Conservation (phyloP, 2,888 invertebrate genomes). For the Charanyca ferruginea region DNA sequence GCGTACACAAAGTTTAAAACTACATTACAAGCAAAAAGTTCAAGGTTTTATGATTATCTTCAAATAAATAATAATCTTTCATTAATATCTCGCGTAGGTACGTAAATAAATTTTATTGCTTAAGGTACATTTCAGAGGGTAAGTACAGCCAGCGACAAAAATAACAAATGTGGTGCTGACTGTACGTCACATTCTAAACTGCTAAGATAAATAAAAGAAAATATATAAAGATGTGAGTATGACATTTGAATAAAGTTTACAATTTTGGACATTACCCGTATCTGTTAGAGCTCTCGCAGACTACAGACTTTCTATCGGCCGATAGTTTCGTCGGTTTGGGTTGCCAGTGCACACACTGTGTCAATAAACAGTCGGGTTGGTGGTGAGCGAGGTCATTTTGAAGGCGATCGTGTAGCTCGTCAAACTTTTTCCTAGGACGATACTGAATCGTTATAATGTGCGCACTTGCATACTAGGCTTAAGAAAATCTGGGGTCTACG, state of each 20-base stretch:
- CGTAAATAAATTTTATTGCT: slow-evolving; percentile 63
- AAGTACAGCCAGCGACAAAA: slow-evolving; percentile 52
- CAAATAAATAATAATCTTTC: slow-evolving; percentile 33
- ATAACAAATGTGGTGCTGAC: slow-evolving; percentile 55
- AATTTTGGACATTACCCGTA: slow-evolving; percentile 76
- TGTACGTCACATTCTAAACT: slow-evolving; percentile 44
- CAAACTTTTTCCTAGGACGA: too few species aligned
- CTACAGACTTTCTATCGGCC: too few species aligned
- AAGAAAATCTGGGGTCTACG: too few species aligned
- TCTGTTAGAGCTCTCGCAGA: too few species aligned
- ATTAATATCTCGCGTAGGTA: slow-evolving; percentile 48
- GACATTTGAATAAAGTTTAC: slow-evolving; percentile 63
- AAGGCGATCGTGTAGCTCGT: too few species aligned
- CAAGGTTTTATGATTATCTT: slow-evolving; percentile 7
- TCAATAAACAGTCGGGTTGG: too few species aligned
- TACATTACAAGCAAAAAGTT: slow-evolving; percentile 25
- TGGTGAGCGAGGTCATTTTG: too few species aligned
- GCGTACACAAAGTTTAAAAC: slow-evolving; percentile 16
- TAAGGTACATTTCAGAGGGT: slow-evolving; percentile 54
- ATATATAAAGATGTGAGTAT: slow-evolving; percentile 54
- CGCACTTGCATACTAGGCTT: too few species aligned
- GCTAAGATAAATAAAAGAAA: slow-evolving; percentile 45
- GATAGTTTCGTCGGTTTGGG: too few species aligned
- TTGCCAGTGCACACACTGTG: too few species aligned
- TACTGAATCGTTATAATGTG: too few species aligned